Conservation (phyloP, 1,140 invertebrate species). For the Ridgeia piscesae region DNA sequence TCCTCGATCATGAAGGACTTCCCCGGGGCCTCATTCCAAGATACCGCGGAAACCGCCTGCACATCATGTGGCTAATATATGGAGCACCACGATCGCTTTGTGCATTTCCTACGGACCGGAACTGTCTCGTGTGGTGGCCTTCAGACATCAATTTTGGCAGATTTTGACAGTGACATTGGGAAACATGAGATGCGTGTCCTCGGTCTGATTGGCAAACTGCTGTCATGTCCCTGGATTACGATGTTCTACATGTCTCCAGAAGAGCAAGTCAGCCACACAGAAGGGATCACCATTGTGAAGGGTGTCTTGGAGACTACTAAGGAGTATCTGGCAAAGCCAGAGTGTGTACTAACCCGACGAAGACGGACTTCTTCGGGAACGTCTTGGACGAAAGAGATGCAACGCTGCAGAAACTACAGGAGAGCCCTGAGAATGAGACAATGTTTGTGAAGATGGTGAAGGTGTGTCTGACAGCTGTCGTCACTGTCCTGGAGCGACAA, state of each 20-base stretch:
- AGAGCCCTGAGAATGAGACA: no score
- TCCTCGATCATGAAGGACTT: slow-evolving; percentile 18
- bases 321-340: no score
- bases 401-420: no score
- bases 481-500: no score
- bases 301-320: background rate
- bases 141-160: background rate
- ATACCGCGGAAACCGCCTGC: slow-evolving; percentile 25
- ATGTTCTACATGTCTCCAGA: slow-evolving; percentile 19
- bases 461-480: no score
- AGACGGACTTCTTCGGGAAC: no score
- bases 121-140: background rate
- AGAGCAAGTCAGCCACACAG: slow-evolving; percentile 18
- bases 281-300: slow-evolving; percentile 23
- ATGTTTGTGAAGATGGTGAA: no score
- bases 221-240: slow-evolving; percentile 22
- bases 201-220: slow-evolving; percentile 23
- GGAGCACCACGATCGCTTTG: background rate
- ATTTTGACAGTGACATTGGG: background rate
- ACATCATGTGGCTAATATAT: background rate
- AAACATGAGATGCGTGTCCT: slow-evolving; percentile 16
- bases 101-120: background rate
- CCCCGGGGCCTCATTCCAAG: slow-evolving; percentile 23
- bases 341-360: no score
- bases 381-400: no score